Evolutionary conservation across 2,113 vertebrate species (phyloP).

Genomic region (Pedetes capensis): DNA sequence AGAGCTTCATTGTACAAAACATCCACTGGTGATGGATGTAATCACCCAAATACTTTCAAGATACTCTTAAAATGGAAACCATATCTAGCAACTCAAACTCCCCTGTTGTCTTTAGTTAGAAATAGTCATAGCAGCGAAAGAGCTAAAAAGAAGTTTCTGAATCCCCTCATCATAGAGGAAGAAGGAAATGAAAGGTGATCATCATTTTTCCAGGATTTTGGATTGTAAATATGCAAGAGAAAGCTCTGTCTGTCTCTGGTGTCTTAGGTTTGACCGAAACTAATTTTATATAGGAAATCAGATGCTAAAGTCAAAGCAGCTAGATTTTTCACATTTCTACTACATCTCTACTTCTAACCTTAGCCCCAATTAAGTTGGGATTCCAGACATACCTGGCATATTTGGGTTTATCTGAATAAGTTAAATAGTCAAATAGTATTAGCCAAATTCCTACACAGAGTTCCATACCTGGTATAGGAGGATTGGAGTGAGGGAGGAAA

Average conservation of each 20-base stretch:
- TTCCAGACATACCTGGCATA: slow-evolving; percentile 50
- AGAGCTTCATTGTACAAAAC: neutral
- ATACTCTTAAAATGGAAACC: neutral
- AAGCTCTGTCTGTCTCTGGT: neutral
- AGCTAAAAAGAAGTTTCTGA: neutral
- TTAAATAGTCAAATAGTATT: slow-evolving; percentile 24
- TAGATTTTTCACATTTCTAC: neutral
- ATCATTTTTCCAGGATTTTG: neutral
- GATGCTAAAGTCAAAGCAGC: neutral
- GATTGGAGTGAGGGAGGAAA: neutral
- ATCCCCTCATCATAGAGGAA: neutral
- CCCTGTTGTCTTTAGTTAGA: neutral
- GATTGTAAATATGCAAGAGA: neutral
- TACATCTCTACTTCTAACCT: neutral
- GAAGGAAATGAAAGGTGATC: neutral
- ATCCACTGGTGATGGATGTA: neutral
- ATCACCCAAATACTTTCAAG: neutral
- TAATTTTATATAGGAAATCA: neutral
- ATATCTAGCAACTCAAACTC: neutral
- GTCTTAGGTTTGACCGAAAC: neutral
- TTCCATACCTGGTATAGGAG: neutral
- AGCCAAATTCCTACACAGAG: slow-evolving; percentile 19
- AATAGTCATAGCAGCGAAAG: neutral
- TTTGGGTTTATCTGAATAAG: slow-evolving; percentile 54
- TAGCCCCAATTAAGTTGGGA: slow-evolving; percentile 45